Base-by-base conservation (phyloP, 2,888 invertebrate genomes). In the Phania funesta region DNA sequence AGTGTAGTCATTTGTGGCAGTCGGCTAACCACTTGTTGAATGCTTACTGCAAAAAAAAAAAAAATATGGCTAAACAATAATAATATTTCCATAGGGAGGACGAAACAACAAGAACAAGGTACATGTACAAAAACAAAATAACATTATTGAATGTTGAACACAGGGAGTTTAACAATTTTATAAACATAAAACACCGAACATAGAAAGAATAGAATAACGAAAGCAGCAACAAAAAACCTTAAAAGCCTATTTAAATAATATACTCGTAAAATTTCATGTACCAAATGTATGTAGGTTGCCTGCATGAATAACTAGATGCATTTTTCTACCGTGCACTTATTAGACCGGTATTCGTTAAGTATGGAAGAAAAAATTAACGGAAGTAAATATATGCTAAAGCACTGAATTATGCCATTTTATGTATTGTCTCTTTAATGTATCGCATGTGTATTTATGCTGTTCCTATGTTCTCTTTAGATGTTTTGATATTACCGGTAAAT, bases 1-100 rank as follows among this genome's bases (percentile, higher is more conserved):
- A 35, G 44, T 46, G 64, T 65, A 67, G 54, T 38, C 35, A 38
- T 38, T 35, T 38, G 70, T 70, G 62, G 54, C 62, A 35, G 13
- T 3, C 35, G 18, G 16, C 62, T 54, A 46, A 46, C 16, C 77
- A 77, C 70, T 70, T 77, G 77, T 77, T 70, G 70, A 50, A 77
- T 77, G 54, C 8, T 9, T 26, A 68, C 29, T 24, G 20, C 16
- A 35, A 26, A 62, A 35, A 54, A 35, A 2, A 71, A 22, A 38
- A 52, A 52, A 9, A 56, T 46, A 18, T 11, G n/a, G n/a, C 26
- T 20, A 54, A 35, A 35, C 35, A 64, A 74, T 24, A 24, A 18
- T 3, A 50, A 46, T 56, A 65, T 6, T 32, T 24, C 26, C 56
- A 38, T 22, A 74, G 65, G 46, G 74, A 48, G 56, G 24, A 54